phyloP scores from a whole-genome alignment of 1,140 invertebrate species.

The Drosophila lowei region DNA sequence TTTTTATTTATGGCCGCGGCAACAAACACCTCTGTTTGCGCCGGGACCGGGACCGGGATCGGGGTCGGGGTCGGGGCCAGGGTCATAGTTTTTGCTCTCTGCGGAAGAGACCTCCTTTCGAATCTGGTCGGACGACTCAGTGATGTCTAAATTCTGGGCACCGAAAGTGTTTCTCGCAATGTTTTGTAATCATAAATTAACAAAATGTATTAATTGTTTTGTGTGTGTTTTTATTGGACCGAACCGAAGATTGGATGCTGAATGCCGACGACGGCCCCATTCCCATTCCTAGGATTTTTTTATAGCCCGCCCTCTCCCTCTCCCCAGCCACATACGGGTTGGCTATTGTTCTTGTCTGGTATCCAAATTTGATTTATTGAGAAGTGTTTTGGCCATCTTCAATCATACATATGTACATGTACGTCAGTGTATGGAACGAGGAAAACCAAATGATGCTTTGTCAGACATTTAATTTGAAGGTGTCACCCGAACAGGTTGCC shows the following conservation, averaged over 20 bases:
- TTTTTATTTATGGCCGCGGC: constrained; percentile 78
- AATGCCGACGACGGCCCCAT: constrained; percentile 55
- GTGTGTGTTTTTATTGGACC: constrained; percentile 77
- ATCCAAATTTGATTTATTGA: constrained; percentile 37
- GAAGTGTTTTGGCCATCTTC: constrained; percentile 17
- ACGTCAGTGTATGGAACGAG: not conserved
- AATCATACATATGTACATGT: constrained; percentile 25
- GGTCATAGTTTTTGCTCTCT: constrained; percentile 30
- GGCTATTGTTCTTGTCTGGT: constrained; percentile 36
- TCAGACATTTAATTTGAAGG: constrained; percentile 60
- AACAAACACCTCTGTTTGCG: constrained; percentile 80
- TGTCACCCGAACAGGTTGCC: constrained; percentile 42
- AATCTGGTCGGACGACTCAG: constrained; percentile 39
- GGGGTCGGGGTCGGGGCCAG: constrained; percentile 11
- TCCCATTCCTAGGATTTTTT: constrained; percentile 32
- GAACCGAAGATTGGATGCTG: constrained; percentile 58
- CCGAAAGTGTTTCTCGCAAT: constrained; percentile 79
- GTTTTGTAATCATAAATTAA: constrained; percentile 83
- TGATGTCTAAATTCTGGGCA: constrained; percentile 75
- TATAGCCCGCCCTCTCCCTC: constrained; percentile 12
- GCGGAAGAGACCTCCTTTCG: constrained; percentile 34
- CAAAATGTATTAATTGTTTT: constrained; percentile 83
- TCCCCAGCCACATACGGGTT: constrained; percentile 6
- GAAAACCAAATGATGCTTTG: constrained; percentile 34
- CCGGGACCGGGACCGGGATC: constrained; percentile 28